Conservation (phyloP, 2,113 vertebrate genomes). For the Azemiops feae region DNA sequence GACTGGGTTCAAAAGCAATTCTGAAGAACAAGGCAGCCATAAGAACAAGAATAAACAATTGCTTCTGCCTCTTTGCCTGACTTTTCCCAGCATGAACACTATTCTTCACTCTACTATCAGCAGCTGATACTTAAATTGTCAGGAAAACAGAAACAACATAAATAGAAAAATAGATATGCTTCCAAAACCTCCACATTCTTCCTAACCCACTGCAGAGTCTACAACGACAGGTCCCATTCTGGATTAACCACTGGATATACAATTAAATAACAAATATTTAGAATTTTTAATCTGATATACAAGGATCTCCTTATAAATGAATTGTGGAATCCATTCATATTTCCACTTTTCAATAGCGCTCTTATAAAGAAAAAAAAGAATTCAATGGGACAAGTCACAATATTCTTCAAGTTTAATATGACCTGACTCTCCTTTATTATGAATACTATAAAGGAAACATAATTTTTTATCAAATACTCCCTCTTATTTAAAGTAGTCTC, state of each 20-base stretch:
- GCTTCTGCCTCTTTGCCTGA: background rate
- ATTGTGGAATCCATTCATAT: background rate
- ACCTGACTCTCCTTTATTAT: background rate
- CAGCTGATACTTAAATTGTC: background rate
- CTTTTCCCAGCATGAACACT: conserved; percentile 1
- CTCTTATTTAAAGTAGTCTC: background rate
- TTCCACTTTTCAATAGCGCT: background rate
- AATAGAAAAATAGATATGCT: background rate
- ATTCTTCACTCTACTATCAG: background rate
- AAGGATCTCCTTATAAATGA: background rate
- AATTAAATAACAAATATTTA: background rate
- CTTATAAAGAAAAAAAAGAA: background rate
- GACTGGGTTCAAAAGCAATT: background rate
- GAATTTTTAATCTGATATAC: background rate
- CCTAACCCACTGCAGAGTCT: background rate
- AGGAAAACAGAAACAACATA: background rate
- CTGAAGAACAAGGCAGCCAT: background rate
- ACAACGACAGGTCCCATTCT: background rate
- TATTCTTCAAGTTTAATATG: background rate
- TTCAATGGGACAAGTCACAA: background rate
- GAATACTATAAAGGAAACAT: background rate
- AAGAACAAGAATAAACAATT: background rate
- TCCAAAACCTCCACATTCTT: background rate
- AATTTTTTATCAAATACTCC: background rate
- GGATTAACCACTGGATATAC: background rate